phyloP scores from a whole-genome alignment of 2,888 invertebrate genomes.

The Mythimna lalbum region DNA sequence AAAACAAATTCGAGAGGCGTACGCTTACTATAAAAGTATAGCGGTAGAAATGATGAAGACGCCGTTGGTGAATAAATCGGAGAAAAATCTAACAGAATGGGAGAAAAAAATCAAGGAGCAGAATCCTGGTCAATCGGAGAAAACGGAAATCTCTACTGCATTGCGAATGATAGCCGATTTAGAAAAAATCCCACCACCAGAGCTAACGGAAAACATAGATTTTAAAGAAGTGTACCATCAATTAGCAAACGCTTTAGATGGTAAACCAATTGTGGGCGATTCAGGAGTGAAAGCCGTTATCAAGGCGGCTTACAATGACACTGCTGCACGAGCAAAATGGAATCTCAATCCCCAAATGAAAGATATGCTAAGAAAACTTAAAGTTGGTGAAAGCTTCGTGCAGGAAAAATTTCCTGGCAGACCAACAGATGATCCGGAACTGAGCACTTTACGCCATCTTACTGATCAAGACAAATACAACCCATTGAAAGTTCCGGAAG shows the following conservation, averaged over 20 bases:
- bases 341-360: not conserved
- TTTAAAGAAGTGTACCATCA: not conserved
- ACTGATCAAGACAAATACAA: not conserved
- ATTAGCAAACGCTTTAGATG: not conserved
- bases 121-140: not conserved
- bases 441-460: not conserved
- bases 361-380: not conserved
- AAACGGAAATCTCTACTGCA: not conserved
- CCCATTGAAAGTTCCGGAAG: not conserved
- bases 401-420: not conserved
- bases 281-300: not conserved
- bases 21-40: not conserved
- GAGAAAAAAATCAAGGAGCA: not conserved
- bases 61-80: not conserved
- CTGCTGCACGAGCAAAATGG: not conserved
- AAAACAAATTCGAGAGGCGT: not conserved
- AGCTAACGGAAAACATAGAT: no score
- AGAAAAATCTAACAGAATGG: not conserved
- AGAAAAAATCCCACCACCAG: not conserved
- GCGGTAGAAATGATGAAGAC: not conserved
- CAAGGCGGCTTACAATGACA: not conserved
- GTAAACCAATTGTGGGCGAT: not conserved
- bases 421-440: not conserved
- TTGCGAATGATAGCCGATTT: not conserved
- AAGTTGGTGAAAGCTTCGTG: not conserved